Conservation (phyloP, 2,888 invertebrate genomes). For the Perdita meconis region DNA sequence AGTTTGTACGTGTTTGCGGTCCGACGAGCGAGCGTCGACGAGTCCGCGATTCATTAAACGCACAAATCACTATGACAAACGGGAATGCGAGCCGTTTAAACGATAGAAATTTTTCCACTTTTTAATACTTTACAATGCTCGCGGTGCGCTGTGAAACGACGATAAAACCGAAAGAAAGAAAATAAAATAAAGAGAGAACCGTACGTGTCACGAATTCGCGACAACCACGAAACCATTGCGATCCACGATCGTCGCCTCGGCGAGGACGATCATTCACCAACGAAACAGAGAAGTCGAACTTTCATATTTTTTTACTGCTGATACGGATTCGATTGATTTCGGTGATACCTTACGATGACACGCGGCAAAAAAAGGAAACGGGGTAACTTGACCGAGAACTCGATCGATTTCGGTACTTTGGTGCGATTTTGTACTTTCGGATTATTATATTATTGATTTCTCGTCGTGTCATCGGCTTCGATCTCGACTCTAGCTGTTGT, state of each 20-base stretch:
- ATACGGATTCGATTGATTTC: too few species aligned
- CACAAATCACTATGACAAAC: slow-evolving; percentile 34
- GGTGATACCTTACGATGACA: too few species aligned
- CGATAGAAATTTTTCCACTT: slow-evolving; percentile 32
- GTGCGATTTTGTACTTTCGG: too few species aligned
- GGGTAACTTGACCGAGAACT: too few species aligned
- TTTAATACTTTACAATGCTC: slow-evolving; percentile 25
- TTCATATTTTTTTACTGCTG: slow-evolving; percentile 8
- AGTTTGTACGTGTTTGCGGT: background rate
- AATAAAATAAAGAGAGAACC: too few species aligned
- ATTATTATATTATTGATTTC: slow-evolving; percentile 1
- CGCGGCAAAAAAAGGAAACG: too few species aligned
- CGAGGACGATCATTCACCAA: background rate
- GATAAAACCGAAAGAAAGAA: too few species aligned
- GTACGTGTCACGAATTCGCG: slow-evolving; percentile 31
- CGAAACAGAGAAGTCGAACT: slow-evolving; percentile 7
- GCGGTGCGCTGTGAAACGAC: background rate
- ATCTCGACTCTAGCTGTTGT: background rate
- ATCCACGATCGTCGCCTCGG: slow-evolving; percentile 13
- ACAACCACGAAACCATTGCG: too few species aligned
- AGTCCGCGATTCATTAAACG: slow-evolving; percentile 47
- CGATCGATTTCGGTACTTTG: too few species aligned
- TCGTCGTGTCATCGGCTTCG: slow-evolving; percentile 17
- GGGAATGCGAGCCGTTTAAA: slow-evolving; percentile 11
- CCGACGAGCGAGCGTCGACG: background rate